Base-by-base conservation (phyloP, 2,888 invertebrate genomes). In the Brenthis ino region DNA sequence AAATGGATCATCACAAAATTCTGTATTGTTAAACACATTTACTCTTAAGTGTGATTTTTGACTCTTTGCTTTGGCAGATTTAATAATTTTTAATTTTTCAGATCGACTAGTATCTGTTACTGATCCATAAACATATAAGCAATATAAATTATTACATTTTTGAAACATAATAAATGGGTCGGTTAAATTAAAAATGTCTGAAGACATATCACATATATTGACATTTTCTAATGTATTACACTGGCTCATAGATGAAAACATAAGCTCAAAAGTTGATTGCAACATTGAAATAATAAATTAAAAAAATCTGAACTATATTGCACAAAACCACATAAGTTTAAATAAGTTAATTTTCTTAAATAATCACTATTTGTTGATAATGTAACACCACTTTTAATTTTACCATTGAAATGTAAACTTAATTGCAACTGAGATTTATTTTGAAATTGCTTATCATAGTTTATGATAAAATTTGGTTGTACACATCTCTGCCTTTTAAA, bases 211-310 rank as follows among this genome's bases (percentile, higher is more conserved):
- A 70, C 78, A 48, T 57, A 90, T 71, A 75, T 83, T 77, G 70
- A 91, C 78, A 79, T 88, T 91, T 81, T 91, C 88, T 74, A 91
- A 77, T 37, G 75, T 80, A 37, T 65, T 75, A 79, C 88, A 87
- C 75, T 85, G 80, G 67, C 84, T 82, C 67, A 91, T 77, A 61
- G 82, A 77, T 57, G 77, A 70, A 75, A 89, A 86, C 64, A 90
- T 68, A n/a, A 68, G 74, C 33, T 76, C 74, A 58, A 85, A 86
- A 79, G 79, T 74, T 83, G 84, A 47, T 74, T 68, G 79, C 87
- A 87, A 69, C 73, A 78, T 48, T 77, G 74, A 77, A 91, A 91
- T 60, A 92, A 75, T 24, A 85, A 73, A 70, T 82, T 80, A 75
- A 89, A 92, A 77, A 91, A 90, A 33, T 86, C 82, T 16, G 68